Evolutionary conservation across 2,113 vertebrate genomes (phyloP).

Genomic region (Elaphurus davidianus): DNA sequence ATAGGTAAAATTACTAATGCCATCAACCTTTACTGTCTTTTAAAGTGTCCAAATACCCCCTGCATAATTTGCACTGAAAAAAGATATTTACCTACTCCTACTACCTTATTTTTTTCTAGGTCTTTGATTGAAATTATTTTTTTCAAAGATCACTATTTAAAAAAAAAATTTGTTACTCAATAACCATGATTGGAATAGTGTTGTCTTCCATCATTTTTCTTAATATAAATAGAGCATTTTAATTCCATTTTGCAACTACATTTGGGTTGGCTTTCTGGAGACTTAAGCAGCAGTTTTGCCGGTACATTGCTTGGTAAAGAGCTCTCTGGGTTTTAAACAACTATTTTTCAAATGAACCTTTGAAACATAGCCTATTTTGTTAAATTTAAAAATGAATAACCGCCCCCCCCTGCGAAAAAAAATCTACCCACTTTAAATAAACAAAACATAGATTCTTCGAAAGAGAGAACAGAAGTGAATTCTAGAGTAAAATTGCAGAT

Average conservation of each 20-base stretch:
- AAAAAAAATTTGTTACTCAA: neutral
- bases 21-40: neutral
- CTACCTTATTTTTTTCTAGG: neutral
- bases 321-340: neutral
- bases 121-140: neutral
- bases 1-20: neutral
- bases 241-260: neutral
- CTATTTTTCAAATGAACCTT: neutral
- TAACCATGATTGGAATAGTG: neutral
- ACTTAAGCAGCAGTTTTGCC: neutral
- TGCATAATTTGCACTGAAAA: neutral
- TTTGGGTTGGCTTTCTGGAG: neutral
- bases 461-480: neutral
- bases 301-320: neutral
- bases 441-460: neutral
- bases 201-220: neutral
- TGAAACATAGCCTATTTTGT: conserved; percentile 3
- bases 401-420: neutral
- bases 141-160: neutral
- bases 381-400: neutral
- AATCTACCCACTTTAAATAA: neutral
- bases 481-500: neutral
- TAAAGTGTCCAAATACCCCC: neutral
- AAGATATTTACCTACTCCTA: neutral
- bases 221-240: neutral